Base-by-base conservation (phyloP, 2,888 invertebrate species). In the Drosophila sordidapex region DNA sequence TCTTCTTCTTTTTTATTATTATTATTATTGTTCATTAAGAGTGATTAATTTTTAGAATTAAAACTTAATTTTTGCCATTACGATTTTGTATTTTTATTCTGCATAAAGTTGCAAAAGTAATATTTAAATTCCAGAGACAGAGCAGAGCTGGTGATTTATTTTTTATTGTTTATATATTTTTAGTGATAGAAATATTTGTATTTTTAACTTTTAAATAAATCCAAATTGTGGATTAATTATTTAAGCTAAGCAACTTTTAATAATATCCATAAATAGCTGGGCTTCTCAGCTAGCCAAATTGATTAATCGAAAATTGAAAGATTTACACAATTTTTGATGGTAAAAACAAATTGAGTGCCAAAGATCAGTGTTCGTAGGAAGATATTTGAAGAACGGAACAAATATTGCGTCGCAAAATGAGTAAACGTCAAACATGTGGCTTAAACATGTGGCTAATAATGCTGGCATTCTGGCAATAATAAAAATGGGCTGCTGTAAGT, bases 401-500 rank as follows among this genome's bases (percentile, higher is more conserved):
- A 35, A 63, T 56, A 25, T 36, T 18, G 48, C 29, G 5, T 48
- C 57, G 6, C 33, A 8, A 13, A 38, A 48, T 21, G 46, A 15
- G 59, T 36, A 53, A 69, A 60, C 49, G 49, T 54, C 40, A 2
- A n/a, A 8, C 33, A 43, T 59, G 36, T 54, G 27, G n/a, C 18
- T 35, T n/a, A 10, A 18, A 18, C 21, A 21, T 21, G 21, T 21
- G 29, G 21, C 15, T 13, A 40, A 53, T 52, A 21, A 21, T 21
- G 21, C 1, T 29, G 27, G 13, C 54, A 61, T 61, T 31, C 21
- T 56, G 43, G 25, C 25, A 35, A 40, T 25, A 49, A 35, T 60
- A 53, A 35, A 51, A 58, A 65, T 59, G 40, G 60, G 29, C 29
- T 21, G 31, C n/a, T 74, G 58, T 65, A 84, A 82, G 68, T 70